Evolutionary conservation across 2,113 vertebrate species (phyloP).

Genomic region (Platichthys stellatus): DNA sequence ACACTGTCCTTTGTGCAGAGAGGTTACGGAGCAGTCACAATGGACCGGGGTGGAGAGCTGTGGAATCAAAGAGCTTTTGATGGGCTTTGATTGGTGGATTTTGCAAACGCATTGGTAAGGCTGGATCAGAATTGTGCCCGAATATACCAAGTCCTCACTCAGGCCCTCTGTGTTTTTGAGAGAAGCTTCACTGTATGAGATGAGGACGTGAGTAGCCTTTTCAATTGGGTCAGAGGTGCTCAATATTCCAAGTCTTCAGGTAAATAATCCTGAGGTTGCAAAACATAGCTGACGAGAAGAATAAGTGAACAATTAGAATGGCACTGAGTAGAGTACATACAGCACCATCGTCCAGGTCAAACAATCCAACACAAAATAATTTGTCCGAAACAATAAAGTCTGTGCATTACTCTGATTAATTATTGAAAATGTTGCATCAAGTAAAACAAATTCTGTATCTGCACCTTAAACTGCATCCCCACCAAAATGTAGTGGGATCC

Average conservation of each 20-base stretch:
- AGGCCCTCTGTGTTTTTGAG: too few relatives aligned
- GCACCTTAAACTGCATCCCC: too few relatives aligned
- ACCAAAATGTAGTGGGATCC: too few relatives aligned
- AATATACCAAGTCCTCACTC: background rate
- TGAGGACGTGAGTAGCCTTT: too few relatives aligned
- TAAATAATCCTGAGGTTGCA: background rate
- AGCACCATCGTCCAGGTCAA: too few relatives aligned
- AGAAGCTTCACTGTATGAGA: too few relatives aligned
- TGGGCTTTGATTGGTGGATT: background rate
- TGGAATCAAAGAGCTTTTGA: slow-evolving; percentile 58
- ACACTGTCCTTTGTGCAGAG: slow-evolving; percentile 67
- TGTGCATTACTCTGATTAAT: too few relatives aligned
- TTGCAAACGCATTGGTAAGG: background rate
- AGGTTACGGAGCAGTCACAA: slow-evolving; percentile 65
- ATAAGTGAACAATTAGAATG: background rate
- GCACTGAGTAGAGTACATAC: background rate
- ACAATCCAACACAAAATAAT: too few relatives aligned
- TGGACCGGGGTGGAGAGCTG: slow-evolving; percentile 36
- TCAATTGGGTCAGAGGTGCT: too few relatives aligned
- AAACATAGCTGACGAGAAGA: background rate
- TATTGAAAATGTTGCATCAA: too few relatives aligned
- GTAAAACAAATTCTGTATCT: too few relatives aligned
- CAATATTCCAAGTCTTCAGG: too few relatives aligned
- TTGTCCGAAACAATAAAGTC: background rate
- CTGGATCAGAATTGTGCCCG: slow-evolving; percentile 8